A percentile compares a stretch with the other conserved stretches of the same genome.
Evolutionary conservation across 1,140 invertebrate species (phyloP).

Genomic region (Nomia melanderi): DNA sequence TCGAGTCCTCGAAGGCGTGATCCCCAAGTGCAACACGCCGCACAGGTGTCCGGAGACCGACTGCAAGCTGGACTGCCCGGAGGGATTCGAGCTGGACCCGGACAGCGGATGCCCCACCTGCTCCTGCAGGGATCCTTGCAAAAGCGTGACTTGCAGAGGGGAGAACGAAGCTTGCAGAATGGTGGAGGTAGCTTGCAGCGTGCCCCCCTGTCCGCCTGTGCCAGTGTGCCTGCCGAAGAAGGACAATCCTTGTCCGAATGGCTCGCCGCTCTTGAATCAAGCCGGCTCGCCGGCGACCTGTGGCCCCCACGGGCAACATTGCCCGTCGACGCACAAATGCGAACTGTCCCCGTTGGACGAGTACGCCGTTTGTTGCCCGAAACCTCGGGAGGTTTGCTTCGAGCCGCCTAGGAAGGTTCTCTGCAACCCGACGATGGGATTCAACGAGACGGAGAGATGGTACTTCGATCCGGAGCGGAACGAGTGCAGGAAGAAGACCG

Average conservation of each 20-base stretch:
- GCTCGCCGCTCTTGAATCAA: conserved; percentile 83
- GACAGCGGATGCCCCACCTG: conserved; percentile 88
- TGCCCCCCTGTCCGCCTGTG: conserved; percentile 87
- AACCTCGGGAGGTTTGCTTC: conserved; percentile 92
- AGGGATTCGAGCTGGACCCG: conserved; percentile 85
- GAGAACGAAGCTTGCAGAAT: conserved; percentile 86
- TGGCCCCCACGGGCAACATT: conserved; percentile 87
- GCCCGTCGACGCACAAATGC: conserved; percentile 92
- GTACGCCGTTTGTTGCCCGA: conserved; percentile 91
- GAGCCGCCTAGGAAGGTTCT: conserved; percentile 80
- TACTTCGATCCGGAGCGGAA: conserved; percentile 90
- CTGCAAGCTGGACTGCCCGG: conserved; percentile 85
- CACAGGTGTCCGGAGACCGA: conserved; percentile 83
- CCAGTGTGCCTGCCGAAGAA: conserved; percentile 89
- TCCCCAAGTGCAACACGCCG: conserved; percentile 78
- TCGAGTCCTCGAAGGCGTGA: conserved; percentile 73
- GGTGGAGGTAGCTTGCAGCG: conserved; percentile 81
- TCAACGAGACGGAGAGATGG: conserved; percentile 83
- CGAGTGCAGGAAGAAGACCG: conserved; percentile 86
- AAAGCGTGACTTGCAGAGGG: conserved; percentile 86
- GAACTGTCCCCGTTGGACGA: conserved; percentile 90
- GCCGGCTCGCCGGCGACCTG: conserved; percentile 84
- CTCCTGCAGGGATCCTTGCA: conserved; percentile 89
- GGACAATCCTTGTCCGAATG: conserved; percentile 88
- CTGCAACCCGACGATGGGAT: conserved; percentile 62